Percentiles rank a stretch among this genome's conserved stretches.
Evolutionary conservation across 2,797 vertebrate genomes (phyloP).

Genomic region (Benthosema pterotum): DNA sequence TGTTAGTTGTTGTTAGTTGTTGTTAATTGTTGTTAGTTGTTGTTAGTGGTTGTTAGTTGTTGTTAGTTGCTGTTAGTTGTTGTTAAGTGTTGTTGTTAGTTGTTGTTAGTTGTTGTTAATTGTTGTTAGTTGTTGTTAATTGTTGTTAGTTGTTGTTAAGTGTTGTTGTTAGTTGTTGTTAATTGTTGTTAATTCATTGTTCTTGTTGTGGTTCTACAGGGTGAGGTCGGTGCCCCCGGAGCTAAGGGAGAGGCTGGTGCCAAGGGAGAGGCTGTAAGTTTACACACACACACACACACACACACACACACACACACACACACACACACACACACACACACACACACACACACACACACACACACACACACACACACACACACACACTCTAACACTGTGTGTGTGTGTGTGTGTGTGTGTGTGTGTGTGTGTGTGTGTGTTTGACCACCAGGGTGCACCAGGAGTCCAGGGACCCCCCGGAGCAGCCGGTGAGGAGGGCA

Average conservation of each 20-base stretch:
- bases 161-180: constrained; percentile 6
- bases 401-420: too few species aligned
- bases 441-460: constrained; percentile 79
- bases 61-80: too few species aligned
- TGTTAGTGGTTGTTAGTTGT: too few species aligned
- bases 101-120: too few species aligned
- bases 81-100: too few species aligned
- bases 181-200: constrained; percentile 21
- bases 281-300: neutral
- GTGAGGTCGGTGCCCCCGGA: constrained; percentile 90
- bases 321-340: neutral
- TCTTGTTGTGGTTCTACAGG: constrained; percentile 74
- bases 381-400: neutral
- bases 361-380: neutral
- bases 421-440: too few species aligned
- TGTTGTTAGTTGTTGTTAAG: too few species aligned
- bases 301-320: neutral
- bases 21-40: neutral
- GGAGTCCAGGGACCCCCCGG: constrained; percentile 91
- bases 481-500: constrained; percentile 93
- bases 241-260: constrained; percentile 91
- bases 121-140: neutral
- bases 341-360: neutral
- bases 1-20: too few species aligned
- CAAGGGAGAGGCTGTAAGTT: constrained; percentile 93